A percentile compares a stretch with the other conserved stretches of the same genome.
Conservation (phyloP, 2,113 vertebrate species). For the Salminus brasiliensis region DNA sequence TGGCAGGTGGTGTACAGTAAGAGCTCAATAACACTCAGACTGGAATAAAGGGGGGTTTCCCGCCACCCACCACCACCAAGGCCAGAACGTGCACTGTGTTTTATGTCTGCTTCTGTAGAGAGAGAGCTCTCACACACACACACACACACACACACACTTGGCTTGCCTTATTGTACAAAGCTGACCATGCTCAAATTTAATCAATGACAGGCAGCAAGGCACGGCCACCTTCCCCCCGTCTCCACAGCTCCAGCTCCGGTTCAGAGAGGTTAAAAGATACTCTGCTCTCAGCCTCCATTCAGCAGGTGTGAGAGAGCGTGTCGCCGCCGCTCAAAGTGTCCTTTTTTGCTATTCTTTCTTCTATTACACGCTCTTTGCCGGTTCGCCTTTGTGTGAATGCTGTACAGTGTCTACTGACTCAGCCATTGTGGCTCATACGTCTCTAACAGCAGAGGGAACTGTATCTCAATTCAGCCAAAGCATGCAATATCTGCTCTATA, state of each 20-base stretch:
- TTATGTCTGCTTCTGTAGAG: background rate
- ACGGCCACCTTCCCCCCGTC: background rate
- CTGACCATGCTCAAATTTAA: slow-evolving; percentile 27
- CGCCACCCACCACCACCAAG: background rate
- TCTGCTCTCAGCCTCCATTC: background rate
- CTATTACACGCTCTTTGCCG: background rate
- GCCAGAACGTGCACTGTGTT: background rate
- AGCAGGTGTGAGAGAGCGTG: background rate
- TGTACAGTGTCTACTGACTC: slow-evolving; percentile 2
- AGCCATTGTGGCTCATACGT: background rate
- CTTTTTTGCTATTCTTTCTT: background rate
- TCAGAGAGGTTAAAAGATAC: background rate
- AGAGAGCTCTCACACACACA: slow-evolving; percentile 19
- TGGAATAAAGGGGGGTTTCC: background rate
- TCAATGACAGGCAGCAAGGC: slow-evolving; percentile 37
- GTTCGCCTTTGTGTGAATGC: background rate
- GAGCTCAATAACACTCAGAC: background rate
- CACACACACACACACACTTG: slow-evolving; percentile 34
- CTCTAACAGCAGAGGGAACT: background rate
- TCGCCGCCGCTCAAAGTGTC: background rate
- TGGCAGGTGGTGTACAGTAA: background rate
- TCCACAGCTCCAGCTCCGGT: background rate
- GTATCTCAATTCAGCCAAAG: background rate
- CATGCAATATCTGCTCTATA: background rate
- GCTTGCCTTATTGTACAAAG: slow-evolving; percentile 27